A percentile compares a stretch with the other conserved stretches of the same genome.
phyloP scores from a whole-genome alignment of 2,113 vertebrate genomes.

The Nesogale talazaci region DNA sequence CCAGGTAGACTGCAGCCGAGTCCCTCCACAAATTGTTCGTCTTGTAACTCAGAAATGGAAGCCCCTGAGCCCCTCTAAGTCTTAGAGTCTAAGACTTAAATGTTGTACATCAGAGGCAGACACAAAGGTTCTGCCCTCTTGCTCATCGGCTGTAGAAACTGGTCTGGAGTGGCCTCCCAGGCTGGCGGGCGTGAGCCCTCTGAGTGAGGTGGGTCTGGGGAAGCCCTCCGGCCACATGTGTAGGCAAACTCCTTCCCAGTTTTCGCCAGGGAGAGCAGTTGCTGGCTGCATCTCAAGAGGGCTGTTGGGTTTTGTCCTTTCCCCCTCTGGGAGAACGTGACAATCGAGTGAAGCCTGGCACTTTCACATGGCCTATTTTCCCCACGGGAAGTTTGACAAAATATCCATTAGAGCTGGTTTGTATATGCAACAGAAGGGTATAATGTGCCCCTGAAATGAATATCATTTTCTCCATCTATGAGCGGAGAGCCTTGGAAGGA shows the following conservation, averaged over 20 bases:
- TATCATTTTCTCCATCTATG: constrained; percentile 45
- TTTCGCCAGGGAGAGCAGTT: background rate
- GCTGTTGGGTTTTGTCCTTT: background rate
- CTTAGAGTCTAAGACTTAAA: too few species aligned
- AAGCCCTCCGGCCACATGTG: background rate
- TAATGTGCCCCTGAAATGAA: constrained; percentile 41
- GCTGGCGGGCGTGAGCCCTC: background rate
- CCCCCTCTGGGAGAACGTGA: constrained; percentile 3
- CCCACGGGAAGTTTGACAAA: constrained; percentile 57
- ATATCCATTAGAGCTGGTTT: constrained; percentile 69
- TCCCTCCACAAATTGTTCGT: too few species aligned
- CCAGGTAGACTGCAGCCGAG: too few species aligned
- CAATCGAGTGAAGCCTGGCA: constrained; percentile 61
- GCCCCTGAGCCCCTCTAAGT: fast-evolving
- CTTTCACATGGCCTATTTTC: constrained; percentile 67
- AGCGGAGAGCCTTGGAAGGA: background rate
- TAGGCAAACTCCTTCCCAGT: background rate
- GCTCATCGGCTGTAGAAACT: background rate
- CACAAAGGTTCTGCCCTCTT: background rate
- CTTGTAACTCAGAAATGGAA: too few species aligned
- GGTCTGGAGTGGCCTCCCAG: background rate
- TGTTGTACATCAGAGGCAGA: background rate
- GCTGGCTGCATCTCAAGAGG: background rate
- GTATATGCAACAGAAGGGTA: constrained; percentile 59
- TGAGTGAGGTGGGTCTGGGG: background rate